These are phyloP conservation scores for Andrena dorsata DNA, from an alignment of 2,888 invertebrate genomes.

Conservation along the genomic window DNA sequence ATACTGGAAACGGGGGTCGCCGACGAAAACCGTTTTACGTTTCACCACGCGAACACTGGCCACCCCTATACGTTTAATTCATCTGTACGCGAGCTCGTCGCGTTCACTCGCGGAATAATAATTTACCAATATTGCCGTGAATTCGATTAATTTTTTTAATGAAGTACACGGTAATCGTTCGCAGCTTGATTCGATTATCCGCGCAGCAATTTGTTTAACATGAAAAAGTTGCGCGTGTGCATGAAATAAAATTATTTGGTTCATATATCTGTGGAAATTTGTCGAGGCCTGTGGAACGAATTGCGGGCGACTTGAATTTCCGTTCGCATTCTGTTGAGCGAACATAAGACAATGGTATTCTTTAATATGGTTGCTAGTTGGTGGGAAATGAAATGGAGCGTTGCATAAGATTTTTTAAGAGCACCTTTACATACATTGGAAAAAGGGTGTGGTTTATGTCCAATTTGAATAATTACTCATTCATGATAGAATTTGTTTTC, in stretches of 20 bases:
- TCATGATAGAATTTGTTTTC: not conserved
- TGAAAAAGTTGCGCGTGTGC: not conserved
- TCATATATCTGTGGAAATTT: not conserved
- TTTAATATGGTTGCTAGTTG: not conserved
- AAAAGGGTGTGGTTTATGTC: too few relatives aligned
- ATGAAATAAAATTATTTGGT: not conserved
- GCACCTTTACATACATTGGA: too few relatives aligned
- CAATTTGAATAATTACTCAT: too few relatives aligned
- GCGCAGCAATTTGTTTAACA: not conserved
- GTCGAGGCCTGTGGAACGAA: not conserved
- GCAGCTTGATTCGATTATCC: not conserved
- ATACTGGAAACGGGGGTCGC: not conserved
- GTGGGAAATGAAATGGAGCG: not conserved
- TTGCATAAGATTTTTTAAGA: not conserved
- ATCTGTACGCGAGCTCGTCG: not conserved
- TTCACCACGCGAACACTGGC: not conserved
- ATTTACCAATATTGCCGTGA: constrained; percentile 26
- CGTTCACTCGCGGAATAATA: constrained; percentile 24
- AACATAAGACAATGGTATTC: too few relatives aligned
- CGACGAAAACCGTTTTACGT: constrained; percentile 12
- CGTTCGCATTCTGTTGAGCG: too few relatives aligned
- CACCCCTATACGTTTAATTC: constrained; percentile 6
- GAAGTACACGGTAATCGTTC: not conserved
- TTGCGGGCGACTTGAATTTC: too few relatives aligned
- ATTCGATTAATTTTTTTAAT: constrained; percentile 30